These are phyloP conservation scores for Apostichopus japonicus DNA, from an alignment of 35 echinoderm and acorn worm genomes.

Conservation along the genomic window DNA sequence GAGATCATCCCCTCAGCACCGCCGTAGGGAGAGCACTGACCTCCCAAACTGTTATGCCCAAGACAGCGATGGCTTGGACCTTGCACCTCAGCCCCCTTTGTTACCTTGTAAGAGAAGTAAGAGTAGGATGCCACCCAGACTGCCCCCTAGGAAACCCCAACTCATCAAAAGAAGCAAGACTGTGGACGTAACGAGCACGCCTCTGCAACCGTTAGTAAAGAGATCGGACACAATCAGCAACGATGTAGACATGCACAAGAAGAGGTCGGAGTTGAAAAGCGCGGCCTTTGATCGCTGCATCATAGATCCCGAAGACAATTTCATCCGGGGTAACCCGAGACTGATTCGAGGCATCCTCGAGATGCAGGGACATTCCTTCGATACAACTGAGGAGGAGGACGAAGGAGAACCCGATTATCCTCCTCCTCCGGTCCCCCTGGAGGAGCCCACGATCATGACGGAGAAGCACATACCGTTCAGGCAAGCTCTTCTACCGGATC, in stretches of 20 bases:
- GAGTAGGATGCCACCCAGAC: constrained; percentile 20
- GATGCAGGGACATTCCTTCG: constrained; percentile 24
- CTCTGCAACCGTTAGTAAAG: background rate
- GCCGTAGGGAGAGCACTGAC: background rate
- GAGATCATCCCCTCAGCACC: background rate
- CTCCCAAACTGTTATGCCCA: constrained; percentile 43
- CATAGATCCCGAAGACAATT: constrained; percentile 14
- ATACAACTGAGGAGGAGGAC: background rate
- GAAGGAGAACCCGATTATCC: constrained; percentile 22
- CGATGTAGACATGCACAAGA: constrained; percentile 2
- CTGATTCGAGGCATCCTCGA: background rate
- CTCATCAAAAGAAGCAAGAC: constrained; percentile 26
- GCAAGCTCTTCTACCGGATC: constrained; percentile 15
- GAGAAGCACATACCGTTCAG: constrained; percentile 28
- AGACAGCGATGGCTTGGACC: constrained; percentile 24
- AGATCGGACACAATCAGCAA: constrained; percentile 3
- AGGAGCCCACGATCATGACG: constrained; percentile 6
- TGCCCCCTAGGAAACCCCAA: background rate
- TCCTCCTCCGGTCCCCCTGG: constrained; percentile 30
- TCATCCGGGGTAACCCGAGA: background rate
- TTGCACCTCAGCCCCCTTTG: background rate
- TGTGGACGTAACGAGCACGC: background rate
- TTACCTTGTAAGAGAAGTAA: background rate
- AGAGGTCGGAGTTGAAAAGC: constrained; percentile 27
- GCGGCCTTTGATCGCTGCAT: constrained; percentile 20